A percentile compares a stretch with the other conserved stretches of the same genome.
phyloP scores from a whole-genome alignment of 1,140 invertebrate genomes.

The Microplitis mediator region DNA sequence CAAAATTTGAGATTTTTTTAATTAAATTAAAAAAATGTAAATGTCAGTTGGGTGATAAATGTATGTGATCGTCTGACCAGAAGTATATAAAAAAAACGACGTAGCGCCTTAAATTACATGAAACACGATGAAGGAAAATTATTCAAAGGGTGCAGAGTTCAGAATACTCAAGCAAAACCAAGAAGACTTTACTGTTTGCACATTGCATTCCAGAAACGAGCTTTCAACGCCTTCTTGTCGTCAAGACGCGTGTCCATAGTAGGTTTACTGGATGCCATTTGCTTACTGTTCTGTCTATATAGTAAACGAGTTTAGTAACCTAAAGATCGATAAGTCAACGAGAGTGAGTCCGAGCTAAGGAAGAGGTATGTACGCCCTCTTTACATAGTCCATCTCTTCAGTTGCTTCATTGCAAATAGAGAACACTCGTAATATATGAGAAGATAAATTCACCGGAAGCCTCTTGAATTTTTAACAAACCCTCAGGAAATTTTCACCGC shows the following conservation, averaged over 20 bases:
- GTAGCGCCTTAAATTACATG: slow-evolving; percentile 15
- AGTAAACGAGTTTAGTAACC: slow-evolving; percentile 17
- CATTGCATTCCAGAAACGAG: slow-evolving; percentile 31
- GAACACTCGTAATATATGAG: background rate
- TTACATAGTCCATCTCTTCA: background rate
- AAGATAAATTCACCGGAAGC: slow-evolving; percentile 13
- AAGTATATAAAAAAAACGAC: background rate
- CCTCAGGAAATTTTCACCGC: background rate
- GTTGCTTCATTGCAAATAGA: slow-evolving; percentile 9
- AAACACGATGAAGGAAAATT: slow-evolving; percentile 24
- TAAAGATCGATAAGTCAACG: slow-evolving; percentile 40
- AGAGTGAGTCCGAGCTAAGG: slow-evolving; percentile 30
- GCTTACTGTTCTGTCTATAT: background rate
- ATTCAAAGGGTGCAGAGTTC: slow-evolving; percentile 25
- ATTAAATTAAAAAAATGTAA: too few species aligned
- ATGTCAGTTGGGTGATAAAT: background rate
- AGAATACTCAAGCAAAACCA: background rate
- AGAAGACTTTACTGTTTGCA: slow-evolving; percentile 32
- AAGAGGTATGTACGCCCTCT: background rate
- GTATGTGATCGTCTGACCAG: background rate
- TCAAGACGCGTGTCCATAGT: background rate
- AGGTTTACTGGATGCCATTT: slow-evolving; percentile 7
- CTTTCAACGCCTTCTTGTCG: slow-evolving; percentile 34
- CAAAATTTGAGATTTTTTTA: too few species aligned
- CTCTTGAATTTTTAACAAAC: slow-evolving; percentile 24